These are phyloP conservation scores for Ambastaia sidthimunki DNA, from an alignment of 2,797 vertebrate species.

Conservation along the genomic window DNA sequence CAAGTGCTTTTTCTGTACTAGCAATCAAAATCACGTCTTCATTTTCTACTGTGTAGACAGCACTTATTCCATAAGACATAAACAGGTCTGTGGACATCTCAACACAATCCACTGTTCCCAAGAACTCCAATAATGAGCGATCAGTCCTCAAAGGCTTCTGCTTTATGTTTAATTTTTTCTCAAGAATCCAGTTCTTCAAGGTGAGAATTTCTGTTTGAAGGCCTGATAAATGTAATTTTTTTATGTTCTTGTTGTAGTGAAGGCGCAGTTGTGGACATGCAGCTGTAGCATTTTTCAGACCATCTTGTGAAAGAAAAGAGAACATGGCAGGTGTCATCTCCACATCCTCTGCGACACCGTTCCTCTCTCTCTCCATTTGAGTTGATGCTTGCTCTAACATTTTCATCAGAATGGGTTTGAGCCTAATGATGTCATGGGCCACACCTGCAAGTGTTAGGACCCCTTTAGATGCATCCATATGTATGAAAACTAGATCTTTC, in stretches of 20 bases:
- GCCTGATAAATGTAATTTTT: slow-evolving; percentile 74
- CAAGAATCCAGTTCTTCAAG: slow-evolving; percentile 77
- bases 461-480: slow-evolving; percentile 56
- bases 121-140: slow-evolving; percentile 72
- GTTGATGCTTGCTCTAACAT: slow-evolving; percentile 61
- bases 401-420: slow-evolving; percentile 67
- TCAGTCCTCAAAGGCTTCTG: slow-evolving; percentile 63
- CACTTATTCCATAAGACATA: slow-evolving; percentile 71
- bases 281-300: slow-evolving; percentile 61
- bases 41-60: slow-evolving; percentile 71
- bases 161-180: slow-evolving; percentile 64
- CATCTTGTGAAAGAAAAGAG: slow-evolving; percentile 73
- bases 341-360: slow-evolving; percentile 69
- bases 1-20: slow-evolving; percentile 63
- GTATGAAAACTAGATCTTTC: slow-evolving; percentile 64
- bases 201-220: slow-evolving; percentile 71
- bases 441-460: slow-evolving; percentile 76
- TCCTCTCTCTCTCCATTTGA: slow-evolving; percentile 71
- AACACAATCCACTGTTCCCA: slow-evolving; percentile 69
- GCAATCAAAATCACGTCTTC: slow-evolving; percentile 70
- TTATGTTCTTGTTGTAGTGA: slow-evolving; percentile 63
- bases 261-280: slow-evolving; percentile 71
- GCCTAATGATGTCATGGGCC: slow-evolving; percentile 66
- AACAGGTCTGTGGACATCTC: slow-evolving; percentile 78
- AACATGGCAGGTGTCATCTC: slow-evolving; percentile 64